Base-by-base conservation (phyloP, 2,113 vertebrate species). In the Setophaga coronata region DNA sequence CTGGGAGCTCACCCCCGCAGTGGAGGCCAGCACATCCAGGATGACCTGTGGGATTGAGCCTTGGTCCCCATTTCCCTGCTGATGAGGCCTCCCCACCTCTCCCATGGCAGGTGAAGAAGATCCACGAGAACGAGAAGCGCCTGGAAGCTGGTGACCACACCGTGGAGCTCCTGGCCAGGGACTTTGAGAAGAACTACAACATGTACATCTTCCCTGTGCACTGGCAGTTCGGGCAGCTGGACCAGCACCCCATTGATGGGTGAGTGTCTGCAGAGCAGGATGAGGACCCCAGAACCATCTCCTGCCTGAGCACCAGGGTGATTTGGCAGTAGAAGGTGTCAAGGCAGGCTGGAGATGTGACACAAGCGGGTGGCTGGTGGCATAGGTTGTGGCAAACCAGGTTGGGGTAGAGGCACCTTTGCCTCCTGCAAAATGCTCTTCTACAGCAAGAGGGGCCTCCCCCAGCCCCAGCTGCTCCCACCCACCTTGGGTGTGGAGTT, bases 111-210 rank as follows among this genome's bases (percentile, higher is more conserved):
- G 99, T 99, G 97, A 99, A 99, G 98, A 99, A 99, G 98, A 99
- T 99, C 97, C 99, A 98, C 0, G 99, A 99, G 98, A 99, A 99
- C 0, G 99, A 99, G 98, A 99, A 99, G 98, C 98, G 99, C 69
- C 98, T 99, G 96, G 98, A 99, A 96, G 99, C 99, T 0, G 99
- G 99, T 5, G 98, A 99, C 3, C 99, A 99, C 97, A 98, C 99
- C 0, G 96, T 99, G 98, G 99, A 99, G 97, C 98, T 99, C 90
- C 98, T 99, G 97, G 99, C 98, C 45, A 98, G 98, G 3, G 99
- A 99, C 98, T 99, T 99, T 16, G 98, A 99, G 97, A 99, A 99
- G 98, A 99, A 99, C 98, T 99, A 99, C 98, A 99, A 99, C 97
- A 99, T 99, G 99, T 99, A 99, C 98, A 99, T 99, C 98, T 99